Percentiles rank a stretch among this genome's conserved stretches.
These are phyloP conservation scores for Dendrocincla tyrannina DNA, from an alignment of 2,797 vertebrate genomes.

Conservation along the genomic window DNA sequence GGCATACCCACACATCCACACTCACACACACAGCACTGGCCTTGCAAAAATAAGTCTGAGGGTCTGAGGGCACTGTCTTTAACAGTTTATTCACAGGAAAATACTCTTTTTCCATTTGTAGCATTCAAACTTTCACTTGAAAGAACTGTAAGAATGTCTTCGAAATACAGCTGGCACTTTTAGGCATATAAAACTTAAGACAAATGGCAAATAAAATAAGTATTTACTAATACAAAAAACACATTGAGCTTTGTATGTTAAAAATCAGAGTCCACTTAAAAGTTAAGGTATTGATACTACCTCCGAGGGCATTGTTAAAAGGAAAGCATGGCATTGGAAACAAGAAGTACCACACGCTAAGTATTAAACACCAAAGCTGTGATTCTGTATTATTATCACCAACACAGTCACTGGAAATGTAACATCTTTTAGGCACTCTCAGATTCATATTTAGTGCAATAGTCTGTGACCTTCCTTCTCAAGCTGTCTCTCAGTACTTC, in stretches of 20 bases:
- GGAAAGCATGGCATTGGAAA: background rate
- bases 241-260: background rate
- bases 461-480: background rate
- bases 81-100: slow-evolving; percentile 63
- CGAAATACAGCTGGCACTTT: slow-evolving; percentile 14
- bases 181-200: slow-evolving; percentile 35
- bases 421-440: background rate
- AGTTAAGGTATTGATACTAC: background rate
- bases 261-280: slow-evolving; percentile 4
- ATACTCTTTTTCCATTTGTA: background rate
- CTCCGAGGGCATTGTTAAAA: background rate
- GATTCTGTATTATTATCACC: background rate
- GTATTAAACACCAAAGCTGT: background rate
- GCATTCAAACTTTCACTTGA: background rate
- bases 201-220: slow-evolving; percentile 1
- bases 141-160: background rate
- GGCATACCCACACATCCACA: background rate
- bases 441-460: background rate
- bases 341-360: background rate
- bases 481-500: background rate
- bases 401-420: background rate
- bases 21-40: background rate
- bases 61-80: background rate
- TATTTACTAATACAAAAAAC: background rate
- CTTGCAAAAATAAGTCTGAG: background rate